phyloP scores from a whole-genome alignment of 2,888 invertebrate genomes.

The Yponomeuta cagnagella region DNA sequence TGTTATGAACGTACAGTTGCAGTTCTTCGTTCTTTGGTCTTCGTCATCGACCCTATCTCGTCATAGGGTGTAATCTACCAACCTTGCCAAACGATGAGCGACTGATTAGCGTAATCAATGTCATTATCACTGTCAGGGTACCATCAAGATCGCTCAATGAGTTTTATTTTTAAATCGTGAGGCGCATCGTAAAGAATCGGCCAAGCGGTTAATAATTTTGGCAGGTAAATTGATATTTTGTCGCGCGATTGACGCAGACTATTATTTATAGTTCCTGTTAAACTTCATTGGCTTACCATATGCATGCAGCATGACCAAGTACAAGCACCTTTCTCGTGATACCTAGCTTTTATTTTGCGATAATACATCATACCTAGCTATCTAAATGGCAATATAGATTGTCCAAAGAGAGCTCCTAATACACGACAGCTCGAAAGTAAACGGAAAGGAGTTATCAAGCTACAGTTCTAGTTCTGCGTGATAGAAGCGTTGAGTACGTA shows the following conservation, averaged over 20 bases:
- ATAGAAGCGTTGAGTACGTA: no score
- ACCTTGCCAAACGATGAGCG: slow-evolving; percentile 52
- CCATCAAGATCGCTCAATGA: slow-evolving; percentile 53
- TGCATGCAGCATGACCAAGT: no score
- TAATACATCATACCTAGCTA: no score
- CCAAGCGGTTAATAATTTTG: slow-evolving; percentile 7
- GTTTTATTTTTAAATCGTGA: slow-evolving; percentile 41
- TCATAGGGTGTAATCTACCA: slow-evolving; percentile 19
- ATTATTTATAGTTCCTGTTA: neutral
- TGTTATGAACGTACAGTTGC: neutral
- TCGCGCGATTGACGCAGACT: neutral
- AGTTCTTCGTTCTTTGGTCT: slow-evolving; percentile 7
- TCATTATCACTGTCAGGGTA: slow-evolving; percentile 70
- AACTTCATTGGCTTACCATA: no score
- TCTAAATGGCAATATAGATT: no score
- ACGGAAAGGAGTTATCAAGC: no score
- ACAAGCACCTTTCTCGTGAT: no score
- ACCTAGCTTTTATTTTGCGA: no score
- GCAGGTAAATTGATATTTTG: neutral
- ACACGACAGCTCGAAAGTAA: no score
- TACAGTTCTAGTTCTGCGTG: no score
- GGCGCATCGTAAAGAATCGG: slow-evolving; percentile 43
- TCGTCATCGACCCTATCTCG: neutral
- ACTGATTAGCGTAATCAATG: slow-evolving; percentile 27
- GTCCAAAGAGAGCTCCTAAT: no score